Evolutionary conservation across 2,113 vertebrate genomes (phyloP), one percentile per base, ranked within the genome.

Genomic region (Setophaga coronata): DNA sequence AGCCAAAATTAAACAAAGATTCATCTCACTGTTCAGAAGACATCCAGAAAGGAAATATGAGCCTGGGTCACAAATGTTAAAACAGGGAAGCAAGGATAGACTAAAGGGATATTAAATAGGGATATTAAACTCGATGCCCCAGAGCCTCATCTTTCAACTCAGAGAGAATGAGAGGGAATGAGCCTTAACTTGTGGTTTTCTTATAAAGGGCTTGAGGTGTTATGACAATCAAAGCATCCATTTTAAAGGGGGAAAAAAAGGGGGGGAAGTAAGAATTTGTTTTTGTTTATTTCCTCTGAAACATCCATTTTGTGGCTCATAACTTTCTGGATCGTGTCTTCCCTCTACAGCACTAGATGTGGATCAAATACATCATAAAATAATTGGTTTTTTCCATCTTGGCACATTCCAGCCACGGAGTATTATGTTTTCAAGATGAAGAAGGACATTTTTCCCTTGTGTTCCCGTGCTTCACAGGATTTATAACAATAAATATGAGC

Each of bases 1-100:
- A 92, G 88, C 94, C 93, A 94, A 90, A 89, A 83, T 95, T 82
- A 91, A 87, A 92, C 91, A 83, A 95, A 92, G 67, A 83, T 89
- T 71, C 81, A 88, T 76, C 86, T 94, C 47, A 6, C 21, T 25
- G 10, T 65, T 94, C 62, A 87, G 73, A 91, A 85, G 65, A 90
- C 90, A 89, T 74, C 47, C 40, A 48, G 53, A 72, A 51, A 90
- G 78, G 80, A 94, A 97, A 91, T 42, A 43, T 21, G 54, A 93
- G 79, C 71, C 57, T 79, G 83, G 72, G 51, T 78, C 53, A 78
- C 84, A 82, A 94, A 89, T 1, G 9, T 62, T 91, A 58, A 67
- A 89, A 51, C 10, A 48, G 64, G 61, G 79, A 94, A 88, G 54
- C 71, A 58, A 40, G 38, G 42, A 21, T 4, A 70, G 47, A 84